Evolutionary conservation across 2,888 invertebrate species (phyloP).

Genomic region (Caenorhabditis drosophilae): DNA sequence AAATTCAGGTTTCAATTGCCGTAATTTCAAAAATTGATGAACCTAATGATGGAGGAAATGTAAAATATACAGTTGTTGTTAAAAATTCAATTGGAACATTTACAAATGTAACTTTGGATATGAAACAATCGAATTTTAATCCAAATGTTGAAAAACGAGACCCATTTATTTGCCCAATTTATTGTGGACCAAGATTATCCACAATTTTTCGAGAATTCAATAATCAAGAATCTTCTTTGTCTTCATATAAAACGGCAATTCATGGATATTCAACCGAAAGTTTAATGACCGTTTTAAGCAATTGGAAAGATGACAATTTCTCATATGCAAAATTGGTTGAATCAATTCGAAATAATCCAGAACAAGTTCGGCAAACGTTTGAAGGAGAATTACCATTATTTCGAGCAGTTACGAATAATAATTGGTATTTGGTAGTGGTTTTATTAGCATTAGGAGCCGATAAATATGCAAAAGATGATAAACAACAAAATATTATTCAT

Average conservation of each 20-base stretch:
- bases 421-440: constrained; percentile 36
- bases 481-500: constrained; percentile 34
- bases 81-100: background rate
- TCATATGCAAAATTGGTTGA: constrained; percentile 33
- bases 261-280: constrained; percentile 27
- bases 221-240: no score
- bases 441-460: constrained; percentile 33
- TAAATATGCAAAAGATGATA: constrained; percentile 15
- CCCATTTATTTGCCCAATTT: constrained; percentile 26
- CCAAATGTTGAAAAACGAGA: background rate
- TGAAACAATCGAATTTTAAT: background rate
- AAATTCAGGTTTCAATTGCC: background rate
- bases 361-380: constrained; percentile 21
- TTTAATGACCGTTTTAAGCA: constrained; percentile 25
- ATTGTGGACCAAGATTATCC: constrained; percentile 21
- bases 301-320: constrained; percentile 18
- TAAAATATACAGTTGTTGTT: constrained; percentile 8
- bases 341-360: constrained; percentile 22
- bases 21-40: background rate
- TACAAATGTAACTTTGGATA: constrained; percentile 6
- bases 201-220: no score
- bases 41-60: constrained; percentile 1
- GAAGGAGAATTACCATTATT: constrained; percentile 40
- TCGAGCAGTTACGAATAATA: constrained; percentile 35
- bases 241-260: no score